phyloP scores from a whole-genome alignment of 2,797 vertebrate genomes.

The Lacerta agilis region DNA sequence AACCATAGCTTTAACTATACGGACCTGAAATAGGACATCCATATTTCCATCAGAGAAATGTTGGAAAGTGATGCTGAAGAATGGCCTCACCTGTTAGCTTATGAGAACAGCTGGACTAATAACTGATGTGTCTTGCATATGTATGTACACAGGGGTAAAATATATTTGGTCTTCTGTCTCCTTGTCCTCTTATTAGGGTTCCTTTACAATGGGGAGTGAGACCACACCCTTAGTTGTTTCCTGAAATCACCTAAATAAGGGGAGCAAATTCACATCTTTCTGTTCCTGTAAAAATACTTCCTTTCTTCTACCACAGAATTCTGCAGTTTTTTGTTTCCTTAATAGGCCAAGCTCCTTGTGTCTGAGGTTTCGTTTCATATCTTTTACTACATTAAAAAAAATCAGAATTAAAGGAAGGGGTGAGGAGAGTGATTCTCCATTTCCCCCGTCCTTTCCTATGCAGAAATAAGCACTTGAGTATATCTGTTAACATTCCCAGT shows the following conservation, averaged over 20 bases:
- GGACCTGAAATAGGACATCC: too few species aligned
- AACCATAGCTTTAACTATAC: too few species aligned
- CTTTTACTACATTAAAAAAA: too few species aligned
- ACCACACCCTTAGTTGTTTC: not conserved
- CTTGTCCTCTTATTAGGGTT: too few species aligned
- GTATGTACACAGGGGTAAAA: too few species aligned
- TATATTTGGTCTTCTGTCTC: too few species aligned
- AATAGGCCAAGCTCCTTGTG: not conserved
- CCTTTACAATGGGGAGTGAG: too few species aligned
- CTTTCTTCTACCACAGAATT: not conserved
- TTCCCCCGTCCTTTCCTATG: not conserved
- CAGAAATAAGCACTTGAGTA: constrained; percentile 57
- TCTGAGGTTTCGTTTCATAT: not conserved
- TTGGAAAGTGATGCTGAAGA: too few species aligned
- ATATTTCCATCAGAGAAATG: too few species aligned
- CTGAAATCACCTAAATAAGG: not conserved
- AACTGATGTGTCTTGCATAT: too few species aligned
- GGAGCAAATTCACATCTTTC: not conserved
- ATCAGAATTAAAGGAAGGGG: not conserved
- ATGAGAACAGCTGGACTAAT: too few species aligned
- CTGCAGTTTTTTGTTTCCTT: not conserved
- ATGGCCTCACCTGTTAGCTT: too few species aligned
- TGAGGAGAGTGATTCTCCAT: fast-evolving
- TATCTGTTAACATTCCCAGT: constrained; percentile 56
- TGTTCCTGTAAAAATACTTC: not conserved